Evolutionary conservation across 2,797 vertebrate genomes (phyloP).

Genomic region (Pangasius larnaudii): DNA sequence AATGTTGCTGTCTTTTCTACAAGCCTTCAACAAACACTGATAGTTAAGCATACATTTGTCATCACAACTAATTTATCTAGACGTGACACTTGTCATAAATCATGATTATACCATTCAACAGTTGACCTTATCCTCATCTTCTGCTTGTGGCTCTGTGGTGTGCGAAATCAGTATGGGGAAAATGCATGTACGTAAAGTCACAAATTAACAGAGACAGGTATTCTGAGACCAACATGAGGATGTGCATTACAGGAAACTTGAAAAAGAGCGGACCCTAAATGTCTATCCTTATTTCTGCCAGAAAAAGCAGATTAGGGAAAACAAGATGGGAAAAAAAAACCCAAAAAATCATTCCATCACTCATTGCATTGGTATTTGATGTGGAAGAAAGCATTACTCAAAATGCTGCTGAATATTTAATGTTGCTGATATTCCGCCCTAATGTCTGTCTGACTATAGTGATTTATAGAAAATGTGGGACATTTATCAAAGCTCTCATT

Average conservation of each 20-base stretch:
- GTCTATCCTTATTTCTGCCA: not conserved
- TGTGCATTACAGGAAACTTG: not conserved
- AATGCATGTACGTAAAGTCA: not conserved
- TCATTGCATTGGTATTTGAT: slow-evolving; percentile 52
- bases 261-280: not conserved
- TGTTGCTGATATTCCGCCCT: slow-evolving; percentile 55
- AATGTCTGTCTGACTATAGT: slow-evolving; percentile 59
- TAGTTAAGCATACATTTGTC: not conserved
- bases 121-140: not conserved
- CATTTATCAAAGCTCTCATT: slow-evolving; percentile 57
- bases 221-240: not conserved
- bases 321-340: not conserved
- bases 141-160: not conserved
- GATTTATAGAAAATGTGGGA: slow-evolving; percentile 60
- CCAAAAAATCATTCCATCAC: slow-evolving; percentile 35
- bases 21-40: not conserved
- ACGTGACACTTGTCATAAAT: not conserved
- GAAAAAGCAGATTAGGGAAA: not conserved
- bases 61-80: not conserved
- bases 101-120: not conserved
- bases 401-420: slow-evolving; percentile 63
- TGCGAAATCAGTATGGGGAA: not conserved
- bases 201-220: not conserved
- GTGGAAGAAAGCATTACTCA: slow-evolving; percentile 57
- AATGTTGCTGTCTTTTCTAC: not conserved